Base-by-base conservation (phyloP, 2,797 vertebrate species). In the Alca torda region DNA sequence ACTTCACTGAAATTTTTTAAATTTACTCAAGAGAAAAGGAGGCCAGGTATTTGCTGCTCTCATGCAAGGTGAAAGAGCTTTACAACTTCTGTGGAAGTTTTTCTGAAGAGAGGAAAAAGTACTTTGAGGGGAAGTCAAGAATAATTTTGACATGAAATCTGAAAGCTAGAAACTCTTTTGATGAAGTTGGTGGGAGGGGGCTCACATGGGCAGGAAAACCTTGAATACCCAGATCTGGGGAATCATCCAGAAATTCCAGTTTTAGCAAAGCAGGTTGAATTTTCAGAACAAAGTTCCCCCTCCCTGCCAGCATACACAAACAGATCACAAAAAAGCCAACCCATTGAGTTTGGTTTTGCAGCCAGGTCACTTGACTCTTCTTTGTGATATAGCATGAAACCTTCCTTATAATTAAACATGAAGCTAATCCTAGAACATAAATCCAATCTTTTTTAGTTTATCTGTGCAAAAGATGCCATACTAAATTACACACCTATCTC, bases 221-320 rank as follows among this genome's bases (percentile, higher is more conserved):
- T 54, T 63, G 41, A 37, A 50, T 33, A 88, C 9, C 26, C 53
- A 81, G 39, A 64, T 64, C 31, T 37, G 39, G 7, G 20, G 46
- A 96, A 20, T 37, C 60, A 95, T 31, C 82, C 53, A 97, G 91
- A 93, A 93, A 91, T 75, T 93, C 83, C 65, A 90, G 79, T 75
- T 93, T 86, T 61, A 93, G 74, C 26, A 78, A 88, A 86, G 61
- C 7, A 3, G 13, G 23, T 4, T 61, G 65, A 88, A 89, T 87
- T 83, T 83, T 95, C 28, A 70, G 82, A 83, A 90, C 31, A 16
- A 86, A 57, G 15, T 28, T 53, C 13, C 30, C 63, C 13, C n/a
- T 70, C 21, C 39, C n/a, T 6, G 2, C 24, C 59, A 63, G 43
- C 57, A 83, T 4, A 81, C 28, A 64, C n/a, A 80, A 76, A 69